Evolutionary conservation across 2,797 vertebrate species (phyloP).

Genomic region (Thaleichthys pacificus): DNA sequence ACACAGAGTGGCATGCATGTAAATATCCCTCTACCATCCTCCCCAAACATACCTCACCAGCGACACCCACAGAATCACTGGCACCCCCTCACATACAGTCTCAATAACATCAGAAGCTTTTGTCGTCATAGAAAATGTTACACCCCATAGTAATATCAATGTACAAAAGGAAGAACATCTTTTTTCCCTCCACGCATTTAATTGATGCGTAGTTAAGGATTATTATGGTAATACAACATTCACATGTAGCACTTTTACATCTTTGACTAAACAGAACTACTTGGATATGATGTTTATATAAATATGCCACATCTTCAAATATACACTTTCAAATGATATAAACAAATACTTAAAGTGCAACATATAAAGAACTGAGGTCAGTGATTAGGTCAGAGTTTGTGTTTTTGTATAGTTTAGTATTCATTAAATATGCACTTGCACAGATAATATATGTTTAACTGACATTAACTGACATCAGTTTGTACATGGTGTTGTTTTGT

Average conservation of each 20-base stretch:
- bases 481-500: background rate
- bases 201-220: conserved; percentile 49
- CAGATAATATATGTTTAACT: background rate
- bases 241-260: conserved; percentile 62
- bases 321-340: conserved; percentile 45
- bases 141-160: background rate
- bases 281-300: conserved; percentile 58
- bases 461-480: conserved; percentile 17
- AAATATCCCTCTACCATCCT: too few relatives aligned
- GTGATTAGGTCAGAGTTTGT: conserved; percentile 39
- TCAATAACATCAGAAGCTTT: background rate
- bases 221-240: conserved; percentile 56
- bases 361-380: conserved; percentile 41
- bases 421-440: background rate
- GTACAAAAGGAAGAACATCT: conserved; percentile 69
- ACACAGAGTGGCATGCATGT: too few relatives aligned
- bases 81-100: too few relatives aligned
- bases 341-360: conserved; percentile 62
- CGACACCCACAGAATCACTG: too few relatives aligned
- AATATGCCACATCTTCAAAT: conserved; percentile 59
- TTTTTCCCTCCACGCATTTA: conserved; percentile 46
- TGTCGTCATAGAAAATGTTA: background rate
- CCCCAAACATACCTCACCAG: too few relatives aligned
- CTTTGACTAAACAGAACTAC: conserved; percentile 62
- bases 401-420: background rate